A percentile compares a stretch with the other conserved stretches of the same genome.
Conservation (phyloP, 2,113 vertebrate genomes). For the Phaethornis superciliosus region DNA sequence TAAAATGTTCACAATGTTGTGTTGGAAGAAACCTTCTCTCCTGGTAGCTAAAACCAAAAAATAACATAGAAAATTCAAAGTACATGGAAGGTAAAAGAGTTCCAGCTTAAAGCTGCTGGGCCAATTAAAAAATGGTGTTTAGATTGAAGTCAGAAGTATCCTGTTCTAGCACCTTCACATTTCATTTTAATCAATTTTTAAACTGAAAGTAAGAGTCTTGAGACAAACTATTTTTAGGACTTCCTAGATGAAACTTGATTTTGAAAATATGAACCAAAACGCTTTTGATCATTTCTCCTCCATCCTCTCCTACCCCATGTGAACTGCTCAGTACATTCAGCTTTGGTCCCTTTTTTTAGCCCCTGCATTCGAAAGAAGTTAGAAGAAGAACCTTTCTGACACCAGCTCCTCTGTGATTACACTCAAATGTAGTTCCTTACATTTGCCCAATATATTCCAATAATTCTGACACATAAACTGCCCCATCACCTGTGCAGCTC, state of each 20-base stretch:
- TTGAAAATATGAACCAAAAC: neutral
- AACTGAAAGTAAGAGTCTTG: neutral
- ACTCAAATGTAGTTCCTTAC: neutral
- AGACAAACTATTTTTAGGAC: neutral
- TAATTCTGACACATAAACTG: neutral
- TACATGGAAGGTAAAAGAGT: neutral
- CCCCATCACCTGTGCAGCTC: neutral
- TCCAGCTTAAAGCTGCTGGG: neutral
- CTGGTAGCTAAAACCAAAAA: neutral
- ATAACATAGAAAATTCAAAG: neutral
- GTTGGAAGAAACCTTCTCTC: neutral
- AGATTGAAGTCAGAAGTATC: neutral
- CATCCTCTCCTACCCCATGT: neutral
- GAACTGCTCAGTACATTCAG: neutral
- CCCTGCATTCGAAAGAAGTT: neutral
- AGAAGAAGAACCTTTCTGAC: neutral
- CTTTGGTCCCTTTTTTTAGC: neutral
- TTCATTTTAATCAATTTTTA: neutral
- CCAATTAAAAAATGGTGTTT: neutral
- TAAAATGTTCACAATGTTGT: neutral
- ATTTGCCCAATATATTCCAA: neutral
- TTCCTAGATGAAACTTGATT: neutral
- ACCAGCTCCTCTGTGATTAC: neutral
- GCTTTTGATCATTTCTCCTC: rapidly evolving
- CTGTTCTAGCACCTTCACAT: neutral